phyloP scores from a whole-genome alignment of 2,113 vertebrate species.

The Herpailurus yagouaroundi region DNA sequence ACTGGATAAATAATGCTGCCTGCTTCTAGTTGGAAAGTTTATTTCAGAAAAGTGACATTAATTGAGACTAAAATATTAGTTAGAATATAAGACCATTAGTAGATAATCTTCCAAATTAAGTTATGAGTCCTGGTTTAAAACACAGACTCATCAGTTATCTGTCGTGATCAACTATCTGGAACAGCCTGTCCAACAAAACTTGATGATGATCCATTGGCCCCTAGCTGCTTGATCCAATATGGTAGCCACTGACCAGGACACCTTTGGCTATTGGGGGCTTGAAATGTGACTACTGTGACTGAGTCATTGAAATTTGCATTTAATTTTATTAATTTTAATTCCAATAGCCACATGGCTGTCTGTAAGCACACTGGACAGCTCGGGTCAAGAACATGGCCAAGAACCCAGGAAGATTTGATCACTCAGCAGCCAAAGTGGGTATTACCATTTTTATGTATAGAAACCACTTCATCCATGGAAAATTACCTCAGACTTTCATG shows the following conservation, averaged over 20 bases:
- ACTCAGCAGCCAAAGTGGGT: neutral
- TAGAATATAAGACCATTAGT: neutral
- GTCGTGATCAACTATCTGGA: neutral
- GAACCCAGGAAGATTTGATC: neutral
- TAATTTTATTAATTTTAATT: neutral
- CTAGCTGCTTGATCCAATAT: neutral
- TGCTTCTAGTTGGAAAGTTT: neutral
- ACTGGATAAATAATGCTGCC: neutral
- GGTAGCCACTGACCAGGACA: neutral
- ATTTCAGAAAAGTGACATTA: neutral
- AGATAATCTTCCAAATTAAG: neutral
- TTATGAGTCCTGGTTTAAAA: neutral
- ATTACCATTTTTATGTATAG: neutral
- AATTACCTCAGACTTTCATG: neutral
- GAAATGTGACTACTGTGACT: neutral
- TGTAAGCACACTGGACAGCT: neutral
- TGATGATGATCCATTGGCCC: neutral
- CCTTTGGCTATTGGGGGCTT: neutral
- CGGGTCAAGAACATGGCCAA: neutral
- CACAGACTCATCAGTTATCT: neutral
- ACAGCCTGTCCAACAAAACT: neutral
- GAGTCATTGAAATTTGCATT: neutral
- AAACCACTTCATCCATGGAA: neutral
- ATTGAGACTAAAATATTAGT: neutral
- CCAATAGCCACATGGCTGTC: neutral